These are phyloP conservation scores for Anguilla rostrata DNA, from an alignment of 2,113 vertebrate species.

Conservation along the genomic window DNA sequence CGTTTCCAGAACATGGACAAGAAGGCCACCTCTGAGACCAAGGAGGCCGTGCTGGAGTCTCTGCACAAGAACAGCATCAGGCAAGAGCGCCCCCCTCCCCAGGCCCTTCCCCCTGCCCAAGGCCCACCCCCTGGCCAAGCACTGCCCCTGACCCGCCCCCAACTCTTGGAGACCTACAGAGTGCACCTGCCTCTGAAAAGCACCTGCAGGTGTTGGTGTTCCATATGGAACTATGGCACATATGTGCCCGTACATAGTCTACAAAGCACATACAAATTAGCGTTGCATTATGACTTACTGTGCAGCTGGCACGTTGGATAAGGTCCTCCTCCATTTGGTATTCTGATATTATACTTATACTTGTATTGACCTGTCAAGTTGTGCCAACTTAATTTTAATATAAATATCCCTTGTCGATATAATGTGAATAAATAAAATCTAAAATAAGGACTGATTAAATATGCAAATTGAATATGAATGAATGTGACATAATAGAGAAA, in stretches of 20 bases:
- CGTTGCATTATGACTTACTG: no score
- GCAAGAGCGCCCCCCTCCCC: slow-evolving; percentile 43
- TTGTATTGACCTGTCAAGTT: background rate
- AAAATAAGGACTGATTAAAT: background rate
- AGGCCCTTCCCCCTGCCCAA: no score
- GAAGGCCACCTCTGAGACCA: slow-evolving; percentile 77
- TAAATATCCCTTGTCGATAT: background rate
- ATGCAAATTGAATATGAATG: background rate
- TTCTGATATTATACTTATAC: background rate
- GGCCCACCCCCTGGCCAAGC: no score
- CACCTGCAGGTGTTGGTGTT: background rate
- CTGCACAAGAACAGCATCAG: slow-evolving; percentile 99
- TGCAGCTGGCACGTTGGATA: background rate
- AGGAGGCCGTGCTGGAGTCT: slow-evolving; percentile 73
- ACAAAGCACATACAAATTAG: no score
- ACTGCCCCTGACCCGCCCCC: no score
- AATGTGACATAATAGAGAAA: background rate
- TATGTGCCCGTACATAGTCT: no score
- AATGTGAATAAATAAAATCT: background rate
- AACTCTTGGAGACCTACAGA: no score
- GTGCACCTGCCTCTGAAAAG: background rate
- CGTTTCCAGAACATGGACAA: slow-evolving; percentile 98
- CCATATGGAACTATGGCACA: background rate
- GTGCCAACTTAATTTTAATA: background rate
- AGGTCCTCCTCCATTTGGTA: background rate